Conservation (phyloP, 2,113 vertebrate genomes). For the Anseranas semipalmata region DNA sequence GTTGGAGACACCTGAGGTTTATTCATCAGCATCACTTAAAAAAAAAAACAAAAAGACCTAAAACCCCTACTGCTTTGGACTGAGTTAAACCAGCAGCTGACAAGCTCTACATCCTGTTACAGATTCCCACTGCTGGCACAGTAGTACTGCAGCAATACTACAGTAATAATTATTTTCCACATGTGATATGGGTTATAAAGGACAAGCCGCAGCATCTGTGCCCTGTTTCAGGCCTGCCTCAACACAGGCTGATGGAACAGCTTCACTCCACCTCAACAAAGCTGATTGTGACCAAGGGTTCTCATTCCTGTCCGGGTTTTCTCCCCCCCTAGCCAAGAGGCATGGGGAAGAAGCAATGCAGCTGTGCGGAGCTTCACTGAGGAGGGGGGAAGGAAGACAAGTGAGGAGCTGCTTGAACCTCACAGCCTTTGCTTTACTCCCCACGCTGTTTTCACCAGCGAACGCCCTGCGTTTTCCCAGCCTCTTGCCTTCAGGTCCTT, state of each 20-base stretch:
- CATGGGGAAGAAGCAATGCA: not conserved
- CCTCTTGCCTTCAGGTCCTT: constrained; percentile 85
- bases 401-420: not conserved
- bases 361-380: not conserved
- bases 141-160: not conserved
- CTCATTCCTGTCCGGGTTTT: not conserved
- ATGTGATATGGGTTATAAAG: no score
- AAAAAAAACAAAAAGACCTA: not conserved
- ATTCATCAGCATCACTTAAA: not conserved
- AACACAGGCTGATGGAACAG: no score
- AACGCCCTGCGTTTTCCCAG: no score
- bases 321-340: not conserved
- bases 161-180: not conserved
- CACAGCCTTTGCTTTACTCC: not conserved
- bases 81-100: not conserved
- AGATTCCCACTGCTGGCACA: not conserved
- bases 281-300: not conserved
- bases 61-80: not conserved
- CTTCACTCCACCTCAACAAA: not conserved
- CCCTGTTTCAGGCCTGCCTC: not conserved
- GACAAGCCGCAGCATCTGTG: not conserved
- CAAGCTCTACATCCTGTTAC: not conserved
- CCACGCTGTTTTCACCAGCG: no score
- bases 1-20: not conserved
- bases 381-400: not conserved